Evolutionary conservation across 2,888 invertebrate species (phyloP).

Genomic region (Himalopsyche tibetana): DNA sequence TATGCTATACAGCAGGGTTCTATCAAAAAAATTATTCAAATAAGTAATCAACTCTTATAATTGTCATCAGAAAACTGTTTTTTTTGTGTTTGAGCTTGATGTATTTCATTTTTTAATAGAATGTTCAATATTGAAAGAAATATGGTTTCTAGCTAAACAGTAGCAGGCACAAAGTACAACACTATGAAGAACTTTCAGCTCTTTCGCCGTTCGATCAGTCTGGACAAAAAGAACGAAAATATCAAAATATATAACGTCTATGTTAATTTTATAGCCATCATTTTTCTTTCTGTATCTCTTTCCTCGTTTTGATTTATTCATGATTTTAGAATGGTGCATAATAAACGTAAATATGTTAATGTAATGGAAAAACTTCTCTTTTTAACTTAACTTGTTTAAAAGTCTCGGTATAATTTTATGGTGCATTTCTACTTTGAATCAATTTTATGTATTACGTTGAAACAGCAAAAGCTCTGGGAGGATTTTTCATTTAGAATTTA

Average conservation of each 20-base stretch:
- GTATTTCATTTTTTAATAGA: too few species aligned
- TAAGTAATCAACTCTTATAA: too few species aligned
- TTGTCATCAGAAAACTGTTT: too few species aligned
- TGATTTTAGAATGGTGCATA: conserved; percentile 56
- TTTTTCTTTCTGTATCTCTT: conserved; percentile 59
- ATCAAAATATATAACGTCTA: conserved; percentile 44
- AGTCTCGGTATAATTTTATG: conserved; percentile 43
- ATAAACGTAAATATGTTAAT: conserved; percentile 62
- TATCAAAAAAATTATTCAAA: too few species aligned
- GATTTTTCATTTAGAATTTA: conserved; percentile 42
- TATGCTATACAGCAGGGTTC: too few species aligned
- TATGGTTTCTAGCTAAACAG: too few species aligned
- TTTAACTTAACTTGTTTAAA: conserved; percentile 46
- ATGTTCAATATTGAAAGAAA: too few species aligned
- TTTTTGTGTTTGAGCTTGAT: too few species aligned
- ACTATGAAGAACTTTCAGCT: not conserved
- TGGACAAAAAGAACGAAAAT: conserved; percentile 25
- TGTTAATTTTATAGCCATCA: conserved; percentile 57
- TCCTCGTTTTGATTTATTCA: conserved; percentile 58
- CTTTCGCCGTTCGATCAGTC: conserved; percentile 9
- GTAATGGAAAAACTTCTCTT: conserved; percentile 53
- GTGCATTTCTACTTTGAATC: conserved; percentile 43
- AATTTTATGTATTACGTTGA: conserved; percentile 36
- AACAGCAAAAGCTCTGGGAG: conserved; percentile 11
- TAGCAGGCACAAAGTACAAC: not conserved